Evolutionary conservation across 1,140 invertebrate genomes (phyloP), one percentile per base, ranked within the genome.

Genomic region (Macrotrachela quadricornifera): DNA sequence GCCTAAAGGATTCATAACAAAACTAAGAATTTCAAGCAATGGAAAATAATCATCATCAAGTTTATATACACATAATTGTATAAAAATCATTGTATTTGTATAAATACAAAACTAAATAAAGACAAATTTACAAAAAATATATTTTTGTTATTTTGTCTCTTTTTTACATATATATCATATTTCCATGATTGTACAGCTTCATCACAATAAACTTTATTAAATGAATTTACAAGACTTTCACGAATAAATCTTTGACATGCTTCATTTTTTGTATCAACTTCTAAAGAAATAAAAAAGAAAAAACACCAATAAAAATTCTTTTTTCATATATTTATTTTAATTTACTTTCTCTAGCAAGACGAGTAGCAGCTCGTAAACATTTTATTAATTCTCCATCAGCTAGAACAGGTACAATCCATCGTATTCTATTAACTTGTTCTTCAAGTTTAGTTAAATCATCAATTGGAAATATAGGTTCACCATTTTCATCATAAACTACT

Each of bases 131-230:
- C 8, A 8, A 30, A 4, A 8, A 30, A 30, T 83, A 91, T 68
- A 81, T 70, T 72, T 75, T 62, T 11, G 64, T 65, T 56, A 52
- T 50, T 47, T 50, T 54, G 37, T 54, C 46, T 46, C 12, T 43
- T 40, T 30, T 43, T 16, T 43, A 74, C 81, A 70, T 94, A 88
- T 63, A 94, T 94, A 68, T 92, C 91, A 63, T 80, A 78, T 71
- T 92, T 94, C 90, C 90, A 95, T 63, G 85, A 88, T 63, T 82
- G 86, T 38, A 96, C 88, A 46, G 88, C 88, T 67, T 95, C 88
- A 72, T 95, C 88, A n/a, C 88, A 92, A 60, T 94, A 75, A 65
- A 94, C 90, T 73, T 94, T 92, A 15, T 83, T 87, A 71, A 95
- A 95, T 46, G 87, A 92, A 57, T 87, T 80, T 56, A 84, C 87